Conservation (phyloP, 2,797 vertebrate genomes). For the Pteropus rufus region DNA sequence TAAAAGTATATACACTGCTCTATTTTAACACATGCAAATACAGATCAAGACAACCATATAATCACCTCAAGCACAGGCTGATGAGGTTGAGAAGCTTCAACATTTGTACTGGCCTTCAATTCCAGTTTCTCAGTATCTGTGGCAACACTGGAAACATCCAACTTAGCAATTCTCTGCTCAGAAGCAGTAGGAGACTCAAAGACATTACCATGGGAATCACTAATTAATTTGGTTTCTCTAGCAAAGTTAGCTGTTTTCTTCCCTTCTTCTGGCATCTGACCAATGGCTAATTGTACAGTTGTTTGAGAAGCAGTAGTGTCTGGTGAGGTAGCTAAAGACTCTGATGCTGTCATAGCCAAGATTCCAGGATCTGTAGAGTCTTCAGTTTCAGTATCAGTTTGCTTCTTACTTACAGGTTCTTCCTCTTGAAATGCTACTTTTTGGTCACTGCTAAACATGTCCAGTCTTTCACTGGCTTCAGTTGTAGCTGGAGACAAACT, state of each 20-base stretch:
- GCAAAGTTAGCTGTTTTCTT: background rate
- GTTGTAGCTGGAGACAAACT: slow-evolving; percentile 39
- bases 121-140: slow-evolving; percentile 96
- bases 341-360: slow-evolving; percentile 4
- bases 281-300: slow-evolving; percentile 25
- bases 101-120: slow-evolving; percentile 84
- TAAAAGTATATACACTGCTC: background rate
- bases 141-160: slow-evolving; percentile 96
- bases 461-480: slow-evolving; percentile 61
- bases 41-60: background rate
- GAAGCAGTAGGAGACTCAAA: slow-evolving; percentile 79
- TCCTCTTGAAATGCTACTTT: slow-evolving; percentile 61
- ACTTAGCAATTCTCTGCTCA: slow-evolving; percentile 92
- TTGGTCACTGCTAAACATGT: slow-evolving; percentile 66
- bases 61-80: slow-evolving; percentile 83
- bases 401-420: background rate
- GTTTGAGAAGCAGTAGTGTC: slow-evolving; percentile 50
- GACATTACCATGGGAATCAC: background rate
- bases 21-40: slow-evolving; percentile 12
- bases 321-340: background rate
- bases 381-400: slow-evolving; percentile 23
- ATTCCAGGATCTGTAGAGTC: slow-evolving; percentile 47
- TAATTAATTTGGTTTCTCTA: slow-evolving; percentile 51
- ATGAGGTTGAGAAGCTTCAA: slow-evolving; percentile 68
- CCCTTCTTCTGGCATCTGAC: slow-evolving; percentile 56